Conservation (phyloP, 2,797 vertebrate genomes). For the Myotis vivesi region DNA sequence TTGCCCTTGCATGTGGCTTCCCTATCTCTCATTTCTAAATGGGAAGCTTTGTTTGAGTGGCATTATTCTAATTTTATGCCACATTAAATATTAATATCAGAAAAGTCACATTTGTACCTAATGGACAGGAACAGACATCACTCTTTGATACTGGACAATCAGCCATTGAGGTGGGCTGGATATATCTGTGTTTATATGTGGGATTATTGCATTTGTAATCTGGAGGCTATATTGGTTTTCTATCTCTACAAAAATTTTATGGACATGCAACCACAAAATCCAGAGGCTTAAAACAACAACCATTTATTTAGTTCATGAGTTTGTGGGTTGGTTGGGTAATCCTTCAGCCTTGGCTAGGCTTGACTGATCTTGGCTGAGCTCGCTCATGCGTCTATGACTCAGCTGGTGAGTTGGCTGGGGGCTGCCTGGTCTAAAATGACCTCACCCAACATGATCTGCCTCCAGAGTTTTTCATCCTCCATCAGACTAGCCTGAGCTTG, state of each 20-base stretch:
- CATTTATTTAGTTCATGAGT: constrained; percentile 61
- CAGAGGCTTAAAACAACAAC: constrained; percentile 65
- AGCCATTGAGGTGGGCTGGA: constrained; percentile 6
- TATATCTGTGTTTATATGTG: constrained; percentile 53
- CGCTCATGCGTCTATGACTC: constrained; percentile 34
- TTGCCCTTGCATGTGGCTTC: not conserved
- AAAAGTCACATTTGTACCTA: constrained; percentile 42
- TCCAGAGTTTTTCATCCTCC: not conserved
- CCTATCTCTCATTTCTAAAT: not conserved
- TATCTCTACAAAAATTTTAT: constrained; percentile 69
- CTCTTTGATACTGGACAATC: not conserved
- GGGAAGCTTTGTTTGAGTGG: not conserved
- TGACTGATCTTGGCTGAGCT: constrained; percentile 53
- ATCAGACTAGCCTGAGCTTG: not conserved
- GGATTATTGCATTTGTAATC: constrained; percentile 53
- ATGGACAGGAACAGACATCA: not conserved
- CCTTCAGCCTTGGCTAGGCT: constrained; percentile 46
- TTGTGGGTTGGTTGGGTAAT: constrained; percentile 53
- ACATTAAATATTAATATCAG: constrained; percentile 44
- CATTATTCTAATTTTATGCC: constrained; percentile 33
- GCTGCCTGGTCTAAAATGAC: constrained; percentile 29
- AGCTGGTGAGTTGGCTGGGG: constrained; percentile 51
- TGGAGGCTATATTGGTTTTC: constrained; percentile 54
- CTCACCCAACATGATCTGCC: constrained; percentile 44
- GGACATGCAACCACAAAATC: constrained; percentile 63